Base-by-base conservation (phyloP, 2,113 vertebrate genomes). In the Rissa tridactyla region DNA sequence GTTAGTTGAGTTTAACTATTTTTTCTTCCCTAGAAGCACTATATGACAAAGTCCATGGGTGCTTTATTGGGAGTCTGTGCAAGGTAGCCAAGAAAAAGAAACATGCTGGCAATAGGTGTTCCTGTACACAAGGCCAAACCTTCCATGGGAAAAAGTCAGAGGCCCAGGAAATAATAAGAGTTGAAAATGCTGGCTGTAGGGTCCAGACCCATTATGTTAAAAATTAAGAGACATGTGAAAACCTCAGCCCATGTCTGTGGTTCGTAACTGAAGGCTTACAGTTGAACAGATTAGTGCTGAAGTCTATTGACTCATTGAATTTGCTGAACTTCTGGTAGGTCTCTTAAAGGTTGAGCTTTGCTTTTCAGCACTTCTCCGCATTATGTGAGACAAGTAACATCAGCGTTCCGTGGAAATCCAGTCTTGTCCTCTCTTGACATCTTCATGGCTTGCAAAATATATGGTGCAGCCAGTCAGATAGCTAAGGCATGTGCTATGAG, bases 101-200 rank as follows among this genome's bases (percentile, higher is more conserved):
- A 44, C 0, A 0, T 13, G 13, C 38, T 71, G 22, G 47, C 71
- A 23, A 8, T 15, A 69, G 47, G 13, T 34, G 25, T 25, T 81
- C 21, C 64, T 0, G 0, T 14, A 13, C 46, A 20, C 0, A 0
- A 62, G 20, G 47, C 38, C 83, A 60, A 72, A 29, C 6, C 13
- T 88, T 73, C 54, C 0, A 0, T 49, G 82, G 54, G 55, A 80
- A 82, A 62, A 58, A 70, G 36, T 42, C 30, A 44, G 44, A 86
- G 51, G 64, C 58, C 79, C 86, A 54, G 76, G 86, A 83, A 83
- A 36, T 42, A 36, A 29, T 2, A 34, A 58, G 26, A 58, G 10
- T 0, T 46, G 26, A 46, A 94, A 91, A 46, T 51, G 15, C 32
- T 92, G 83, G 76, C 86, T 0, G 0, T 16, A 86, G 71, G 76